Evolutionary conservation across 1,140 invertebrate genomes (phyloP).

Genomic region (Anoplolepis gracilipes): DNA sequence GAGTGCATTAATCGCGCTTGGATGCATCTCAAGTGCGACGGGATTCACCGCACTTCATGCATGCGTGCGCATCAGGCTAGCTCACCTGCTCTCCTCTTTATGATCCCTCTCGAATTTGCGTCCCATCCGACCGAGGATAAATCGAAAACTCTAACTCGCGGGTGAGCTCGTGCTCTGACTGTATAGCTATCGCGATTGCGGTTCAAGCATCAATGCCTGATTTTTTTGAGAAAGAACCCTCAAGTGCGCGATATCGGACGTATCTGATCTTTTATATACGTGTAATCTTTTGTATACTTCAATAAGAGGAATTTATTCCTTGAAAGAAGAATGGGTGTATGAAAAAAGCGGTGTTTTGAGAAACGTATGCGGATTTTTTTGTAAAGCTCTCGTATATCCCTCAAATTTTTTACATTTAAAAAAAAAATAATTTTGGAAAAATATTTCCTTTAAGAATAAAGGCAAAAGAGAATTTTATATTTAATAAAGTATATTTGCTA

Average conservation of each 20-base stretch:
- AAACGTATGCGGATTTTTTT: background rate
- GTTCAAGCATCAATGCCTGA: conserved; percentile 13
- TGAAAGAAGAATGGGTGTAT: background rate
- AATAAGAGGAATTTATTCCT: conserved; percentile 29
- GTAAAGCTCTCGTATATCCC: background rate
- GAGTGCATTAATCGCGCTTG: conserved; percentile 76
- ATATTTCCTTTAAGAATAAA: background rate
- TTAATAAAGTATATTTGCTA: background rate
- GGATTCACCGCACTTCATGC: conserved; percentile 61
- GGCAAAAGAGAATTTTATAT: background rate
- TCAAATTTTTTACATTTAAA: background rate
- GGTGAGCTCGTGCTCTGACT: conserved; percentile 18
- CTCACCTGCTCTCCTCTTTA: conserved; percentile 65
- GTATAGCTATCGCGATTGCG: conserved; percentile 17
- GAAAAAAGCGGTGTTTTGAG: background rate
- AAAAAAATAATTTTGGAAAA: background rate
- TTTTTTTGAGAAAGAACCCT: background rate
- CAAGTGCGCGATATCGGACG: background rate
- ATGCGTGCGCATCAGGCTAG: conserved; percentile 66
- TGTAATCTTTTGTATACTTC: background rate
- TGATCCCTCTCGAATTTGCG: conserved; percentile 69
- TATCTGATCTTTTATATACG: background rate
- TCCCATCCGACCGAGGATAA: conserved; percentile 65
- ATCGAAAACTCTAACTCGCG: conserved; percentile 67
- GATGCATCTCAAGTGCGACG: conserved; percentile 75